Base-by-base conservation (phyloP, 1,140 invertebrate genomes). In the Asobara japonica region DNA sequence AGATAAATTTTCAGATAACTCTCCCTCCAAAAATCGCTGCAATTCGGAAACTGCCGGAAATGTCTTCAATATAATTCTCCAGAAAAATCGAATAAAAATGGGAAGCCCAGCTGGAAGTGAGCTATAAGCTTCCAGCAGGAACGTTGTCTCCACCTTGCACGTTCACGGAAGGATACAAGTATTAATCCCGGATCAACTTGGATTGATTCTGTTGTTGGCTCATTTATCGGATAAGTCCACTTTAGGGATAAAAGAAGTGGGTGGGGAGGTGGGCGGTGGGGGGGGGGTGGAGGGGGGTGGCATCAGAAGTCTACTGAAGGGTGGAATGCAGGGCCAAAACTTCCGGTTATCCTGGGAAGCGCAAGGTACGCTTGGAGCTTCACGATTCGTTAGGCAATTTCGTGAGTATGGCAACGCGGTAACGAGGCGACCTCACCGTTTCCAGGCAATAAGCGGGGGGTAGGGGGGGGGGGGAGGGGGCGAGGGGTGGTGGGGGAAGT, bases 361-460 rank as follows among this genome's bases (percentile, higher is more conserved):
- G 64, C 45, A 66, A 66, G 51, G 70, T 66, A 66, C 70, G 70
- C 64, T 41, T 29, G 29, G 41, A 72, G 64, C 30, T 33, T 72
- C 48, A 66, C 70, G 70, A 72, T 72, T 72, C 70, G 70, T 72
- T 72, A 72, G 61, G 64, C 70, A 72, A 72, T 72, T 72, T 27
- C 20, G 67, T 20, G 70, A 65, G 62, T 65, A 72, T 66, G 64
- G 70, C 64, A 72, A 66, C 70, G 64, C 66, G 64, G 70, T 72
- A 72, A 72, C 70, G 70, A 72, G 70, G 45, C 64, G 30, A 66
- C 64, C 64, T 51, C 70, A 38, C 65, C 62, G 29, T 65, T 65
- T 51, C 27, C 31, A 65, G 22, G 33, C 31, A 36, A 29, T 31
- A 61, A 56, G 30, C 31, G 56, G 45, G n/a, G 7, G 22, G 13